Conservation (phyloP, 1,140 invertebrate genomes). For the Tetramorium alpestre region DNA sequence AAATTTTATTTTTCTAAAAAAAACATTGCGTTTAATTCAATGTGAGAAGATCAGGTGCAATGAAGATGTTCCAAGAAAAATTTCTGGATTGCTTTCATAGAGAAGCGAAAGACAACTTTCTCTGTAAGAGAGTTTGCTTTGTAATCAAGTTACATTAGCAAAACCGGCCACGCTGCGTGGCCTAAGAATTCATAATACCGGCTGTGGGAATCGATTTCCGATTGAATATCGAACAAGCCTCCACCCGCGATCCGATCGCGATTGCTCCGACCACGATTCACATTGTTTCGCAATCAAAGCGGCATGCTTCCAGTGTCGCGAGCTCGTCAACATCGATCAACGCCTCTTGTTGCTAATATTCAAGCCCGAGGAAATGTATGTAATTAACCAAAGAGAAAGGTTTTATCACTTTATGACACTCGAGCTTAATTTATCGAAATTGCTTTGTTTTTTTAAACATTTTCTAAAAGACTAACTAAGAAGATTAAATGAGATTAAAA, state of each 20-base stretch:
- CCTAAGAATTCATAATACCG: slow-evolving; percentile 61
- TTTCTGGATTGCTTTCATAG: background rate
- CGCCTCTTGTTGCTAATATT: slow-evolving; percentile 51
- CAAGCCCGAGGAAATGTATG: slow-evolving; percentile 17
- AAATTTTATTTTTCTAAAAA: background rate
- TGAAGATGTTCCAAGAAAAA: background rate
- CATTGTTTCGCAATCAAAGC: slow-evolving; percentile 75
- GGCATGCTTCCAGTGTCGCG: slow-evolving; percentile 68
- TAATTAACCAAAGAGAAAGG: background rate
- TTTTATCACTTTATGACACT: background rate
- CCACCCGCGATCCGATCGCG: slow-evolving; percentile 59
- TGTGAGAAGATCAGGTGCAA: background rate
- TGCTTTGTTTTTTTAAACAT: background rate
- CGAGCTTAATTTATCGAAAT: slow-evolving; percentile 3
- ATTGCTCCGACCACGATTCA: slow-evolving; percentile 58
- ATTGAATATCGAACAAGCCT: slow-evolving; percentile 57
- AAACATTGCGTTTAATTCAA: background rate
- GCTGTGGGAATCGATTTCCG: slow-evolving; percentile 70
- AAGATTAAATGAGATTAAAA: background rate
- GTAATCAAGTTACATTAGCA: slow-evolving; percentile 21
- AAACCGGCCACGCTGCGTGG: background rate
- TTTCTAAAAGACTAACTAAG: background rate
- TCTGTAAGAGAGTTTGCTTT: slow-evolving; percentile 11
- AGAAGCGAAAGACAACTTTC: background rate
- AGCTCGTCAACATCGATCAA: slow-evolving; percentile 68